Evolutionary conservation across 2,797 vertebrate species (phyloP), one percentile per base, ranked within the genome.

Genomic region (Peromyscus aztecus): DNA sequence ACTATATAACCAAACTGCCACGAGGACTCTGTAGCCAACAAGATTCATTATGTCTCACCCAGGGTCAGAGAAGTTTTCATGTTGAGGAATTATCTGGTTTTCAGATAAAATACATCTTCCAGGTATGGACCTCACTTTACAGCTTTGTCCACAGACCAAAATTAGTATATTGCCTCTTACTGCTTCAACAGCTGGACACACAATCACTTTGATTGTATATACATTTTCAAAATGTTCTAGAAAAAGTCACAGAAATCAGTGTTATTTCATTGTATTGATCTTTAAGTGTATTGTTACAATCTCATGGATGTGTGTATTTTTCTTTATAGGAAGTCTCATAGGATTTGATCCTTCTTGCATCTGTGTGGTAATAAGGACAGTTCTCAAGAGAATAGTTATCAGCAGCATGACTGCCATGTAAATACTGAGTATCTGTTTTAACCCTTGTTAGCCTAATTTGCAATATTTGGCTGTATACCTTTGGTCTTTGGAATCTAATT

Each of bases 371-470:
- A 84, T 81, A 94, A 85, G 46, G 27, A 3, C 2, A 77, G 24
- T 52, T 95, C 27, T 91, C n/a, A 91, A 81, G 59, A 96, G 43
- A 87, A 9, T 71, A 80, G 90, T 37, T 88, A 83, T 77, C 43
- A 46, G 10, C 19, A 52, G 0, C 1, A 29, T 90, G 57, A 14
- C 24, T 91, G 37, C 52, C n/a, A 67, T 84, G 91, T 76, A 76
- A 86, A 87, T 89, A 76, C 77, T 73, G 67, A 71, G 34, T 24
- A 46, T 24, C 43, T 2, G 8, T 71, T 46, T 97, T 89, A 96
- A 91, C 52, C 93, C 90, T 89, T 84, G 29, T 78, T 89, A 82
- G n/a, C 59, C 13, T 95, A 43, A 61, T 93, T 85, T 59, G 31
- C 75, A 37, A 89, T 52, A 5, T 89, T 95, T 90, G 55, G 17